Conservation (phyloP, 2,888 invertebrate species). For the Chalcosyrphus nemorum region DNA sequence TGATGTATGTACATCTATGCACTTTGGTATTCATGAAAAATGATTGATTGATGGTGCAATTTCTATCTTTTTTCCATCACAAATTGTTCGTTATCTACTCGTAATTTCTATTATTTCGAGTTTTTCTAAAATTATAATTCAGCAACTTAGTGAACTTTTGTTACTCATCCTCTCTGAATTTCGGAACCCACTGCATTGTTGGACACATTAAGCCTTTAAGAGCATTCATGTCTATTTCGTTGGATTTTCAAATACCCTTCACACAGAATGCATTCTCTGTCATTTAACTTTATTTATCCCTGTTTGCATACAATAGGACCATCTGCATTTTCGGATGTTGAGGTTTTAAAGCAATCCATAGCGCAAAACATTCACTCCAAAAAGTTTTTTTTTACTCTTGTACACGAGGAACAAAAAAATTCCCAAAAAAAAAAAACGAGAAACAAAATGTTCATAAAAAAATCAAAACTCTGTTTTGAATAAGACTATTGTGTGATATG, state of each 20-base stretch:
- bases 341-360: neutral
- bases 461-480: conserved; percentile 14
- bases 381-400: neutral
- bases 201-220: neutral
- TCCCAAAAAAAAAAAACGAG: neutral
- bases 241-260: neutral
- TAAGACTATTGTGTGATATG: conserved; percentile 18
- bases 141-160: too few relatives aligned
- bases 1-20: too few relatives aligned
- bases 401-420: neutral
- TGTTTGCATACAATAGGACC: neutral
- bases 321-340: neutral
- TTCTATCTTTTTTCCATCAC: too few relatives aligned
- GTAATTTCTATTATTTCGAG: too few relatives aligned
- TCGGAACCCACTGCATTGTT: neutral
- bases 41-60: too few relatives aligned
- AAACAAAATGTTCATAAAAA: neutral
- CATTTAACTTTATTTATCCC: neutral
- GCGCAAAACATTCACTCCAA: neutral
- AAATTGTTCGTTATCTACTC: too few relatives aligned
- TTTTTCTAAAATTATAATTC: too few relatives aligned
- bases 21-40: too few relatives aligned
- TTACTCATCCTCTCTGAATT: too few relatives aligned
- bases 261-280: neutral
- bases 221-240: neutral